A percentile compares a stretch with the other conserved stretches of the same genome.
Conservation (phyloP, 2,113 vertebrate species). For the Zapus hudsonius region DNA sequence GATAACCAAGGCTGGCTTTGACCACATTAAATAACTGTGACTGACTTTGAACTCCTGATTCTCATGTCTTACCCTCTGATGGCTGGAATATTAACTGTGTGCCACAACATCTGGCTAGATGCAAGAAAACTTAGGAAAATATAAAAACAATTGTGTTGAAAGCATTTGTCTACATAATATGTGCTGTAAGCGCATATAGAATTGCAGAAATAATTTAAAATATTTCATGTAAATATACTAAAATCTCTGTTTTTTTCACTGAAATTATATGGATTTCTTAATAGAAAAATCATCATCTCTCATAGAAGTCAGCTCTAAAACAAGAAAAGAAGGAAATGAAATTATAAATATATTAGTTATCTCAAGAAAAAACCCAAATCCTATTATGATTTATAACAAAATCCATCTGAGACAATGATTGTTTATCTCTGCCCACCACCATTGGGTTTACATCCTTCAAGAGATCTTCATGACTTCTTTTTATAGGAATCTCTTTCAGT, state of each 20-base stretch:
- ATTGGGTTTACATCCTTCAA: conserved; percentile 45
- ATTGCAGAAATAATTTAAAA: background rate
- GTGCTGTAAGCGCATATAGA: background rate
- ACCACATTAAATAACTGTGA: background rate
- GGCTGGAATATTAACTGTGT: background rate
- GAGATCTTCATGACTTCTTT: conserved; percentile 44
- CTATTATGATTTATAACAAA: conserved; percentile 1
- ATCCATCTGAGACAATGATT: conserved; percentile 24
- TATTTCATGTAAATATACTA: background rate
- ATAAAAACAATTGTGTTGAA: background rate
- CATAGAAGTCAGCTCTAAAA: background rate
- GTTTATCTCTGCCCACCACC: conserved; percentile 49
- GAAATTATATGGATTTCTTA: background rate
- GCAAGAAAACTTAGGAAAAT: background rate
- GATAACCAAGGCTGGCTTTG: background rate
- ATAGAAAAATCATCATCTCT: background rate
- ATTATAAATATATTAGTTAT: background rate
- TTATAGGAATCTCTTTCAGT: conserved; percentile 40
- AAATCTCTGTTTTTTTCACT: background rate
- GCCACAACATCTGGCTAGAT: background rate
- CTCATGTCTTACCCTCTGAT: background rate
- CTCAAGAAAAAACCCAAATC: background rate
- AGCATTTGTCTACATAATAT: background rate
- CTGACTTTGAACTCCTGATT: background rate
- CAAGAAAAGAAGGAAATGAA: background rate